Base-by-base conservation (phyloP, 2,888 invertebrate species). In the Acronicta aceris region DNA sequence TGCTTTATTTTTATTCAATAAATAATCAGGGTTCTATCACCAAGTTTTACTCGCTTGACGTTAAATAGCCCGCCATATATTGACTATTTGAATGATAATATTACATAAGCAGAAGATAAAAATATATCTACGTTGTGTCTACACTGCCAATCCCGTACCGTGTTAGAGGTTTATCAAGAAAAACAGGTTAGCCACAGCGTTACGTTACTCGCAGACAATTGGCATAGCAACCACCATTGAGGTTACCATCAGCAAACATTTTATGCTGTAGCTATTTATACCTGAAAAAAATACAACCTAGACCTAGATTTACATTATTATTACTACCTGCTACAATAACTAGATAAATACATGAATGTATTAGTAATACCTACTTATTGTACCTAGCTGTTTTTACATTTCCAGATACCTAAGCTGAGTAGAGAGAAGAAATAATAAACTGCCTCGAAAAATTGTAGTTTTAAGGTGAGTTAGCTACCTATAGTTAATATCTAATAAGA, bases 391-490 rank as follows among this genome's bases (percentile, higher is more conserved):
- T 57, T 59, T 65, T 45, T 58, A 49, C 68, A 17, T 68, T 82
- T 82, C n/a, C 83, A 83, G 84, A 76, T 78, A 21, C 21, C 21
- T 21, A 67, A 68, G 60, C 65, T 73, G 56, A 55, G 60, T 57
- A 75, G 67, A 71, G 59, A 62, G 47, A 50, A 65, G 40, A 21
- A 21, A 21, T 21, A 38, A 58, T 73, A 61, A 62, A 71, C 74
- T 78, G 81, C 79, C 78, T 79, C 78, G 76, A 74, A 77, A 73
- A 59, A 62, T 65, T 50, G n/a, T 71, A 75, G 68, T 55, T 56
- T 12, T 72, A 76, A 76, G 68, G 83, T 82, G 48, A 71, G 78
- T 64, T 41, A n/a, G n/a, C n/a, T n/a, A n/a, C n/a, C n/a, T n/a
- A 45, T 30, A 30, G 10, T 5, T 9, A 33, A 21, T 25, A 50